phyloP scores from a whole-genome alignment of 1,140 invertebrate genomes.

The Drosophila tropicalis region DNA sequence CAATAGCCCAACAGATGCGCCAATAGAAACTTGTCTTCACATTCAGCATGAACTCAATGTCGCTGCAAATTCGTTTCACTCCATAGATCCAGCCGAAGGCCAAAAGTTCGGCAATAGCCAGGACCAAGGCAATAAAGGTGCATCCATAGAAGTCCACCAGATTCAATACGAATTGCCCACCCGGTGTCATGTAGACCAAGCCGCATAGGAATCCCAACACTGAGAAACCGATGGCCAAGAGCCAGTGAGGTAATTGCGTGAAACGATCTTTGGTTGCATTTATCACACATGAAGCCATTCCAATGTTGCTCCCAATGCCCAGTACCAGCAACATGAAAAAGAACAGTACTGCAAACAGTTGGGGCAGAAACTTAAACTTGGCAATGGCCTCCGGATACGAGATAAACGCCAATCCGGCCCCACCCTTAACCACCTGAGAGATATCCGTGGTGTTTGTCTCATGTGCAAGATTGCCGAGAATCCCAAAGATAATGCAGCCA shows the following conservation, averaged over 20 bases:
- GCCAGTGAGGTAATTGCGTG: slow-evolving; percentile 85
- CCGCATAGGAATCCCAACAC: slow-evolving; percentile 87
- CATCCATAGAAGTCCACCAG: slow-evolving; percentile 94
- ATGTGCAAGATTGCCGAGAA: slow-evolving; percentile 90
- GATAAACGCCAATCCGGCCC: slow-evolving; percentile 88
- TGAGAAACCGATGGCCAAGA: slow-evolving; percentile 86
- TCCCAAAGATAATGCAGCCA: slow-evolving; percentile 94
- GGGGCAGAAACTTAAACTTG: slow-evolving; percentile 90
- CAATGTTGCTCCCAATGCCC: slow-evolving; percentile 90
- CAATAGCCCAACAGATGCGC: slow-evolving; percentile 91
- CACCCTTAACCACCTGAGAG: slow-evolving; percentile 85
- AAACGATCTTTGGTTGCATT: slow-evolving; percentile 89
- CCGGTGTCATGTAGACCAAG: slow-evolving; percentile 90
- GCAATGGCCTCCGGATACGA: slow-evolving; percentile 95
- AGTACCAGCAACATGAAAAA: slow-evolving; percentile 94
- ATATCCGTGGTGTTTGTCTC: slow-evolving; percentile 85
- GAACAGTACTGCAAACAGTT: slow-evolving; percentile 94
- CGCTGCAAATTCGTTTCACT: slow-evolving; percentile 86
- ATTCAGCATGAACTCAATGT: slow-evolving; percentile 90
- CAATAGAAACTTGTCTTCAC: slow-evolving; percentile 90
- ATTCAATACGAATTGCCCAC: slow-evolving; percentile 93
- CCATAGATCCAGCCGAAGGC: slow-evolving; percentile 91
- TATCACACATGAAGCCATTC: slow-evolving; percentile 87
- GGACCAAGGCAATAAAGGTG: slow-evolving; percentile 90
- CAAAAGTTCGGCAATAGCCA: slow-evolving; percentile 89